Base-by-base conservation (phyloP, 2,797 vertebrate genomes). In the Taenioides sp. region DNA sequence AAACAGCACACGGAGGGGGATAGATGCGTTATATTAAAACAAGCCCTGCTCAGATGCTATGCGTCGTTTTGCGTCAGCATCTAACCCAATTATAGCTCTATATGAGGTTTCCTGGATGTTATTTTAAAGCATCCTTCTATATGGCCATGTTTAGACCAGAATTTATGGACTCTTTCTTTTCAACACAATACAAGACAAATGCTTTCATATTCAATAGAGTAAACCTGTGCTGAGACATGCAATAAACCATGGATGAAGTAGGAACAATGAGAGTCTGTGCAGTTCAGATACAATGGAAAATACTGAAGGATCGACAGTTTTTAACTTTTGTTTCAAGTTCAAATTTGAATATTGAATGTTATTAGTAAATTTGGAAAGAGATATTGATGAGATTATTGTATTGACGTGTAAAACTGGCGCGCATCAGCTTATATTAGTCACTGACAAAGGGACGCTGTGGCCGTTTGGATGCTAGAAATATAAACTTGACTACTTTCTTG, bases 401-500 rank as follows among this genome's bases (percentile, higher is more conserved):
- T n/a, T 62, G 43, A 47, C 43, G 43, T 47, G 60, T 62, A 4
- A 62, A 31, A 60, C 3, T 17, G 58, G 25, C 25, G 7, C 22
- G n/a, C n/a, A 64, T 17, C 34, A 25, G 5, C 7, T 34, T 12
- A 17, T 18, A 20, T 61, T 43, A 23, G 43, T 49, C 23, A 66
- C 4, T n/a, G 63, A 55, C 73, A 58, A 78, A 61, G 58, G 69
- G 22, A 65, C 23, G 22, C 1, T 47, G n/a, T 47, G 11, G 14
- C 58, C 59, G 70, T 63, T 59, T 27, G 40, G 66, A 75, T 74
- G 55, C 69, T 40, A 27, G 77, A 83, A 20, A 80, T 50, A 64
- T 74, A 47, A 83, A 84, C 74, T 80, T 72, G 71, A 72, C 69
- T 68, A 54, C 71, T 58, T 77, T 63, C 71, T 2, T 22, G 77